Conservation (phyloP, 2,797 vertebrate species). For the Fistularia tabacaria region DNA sequence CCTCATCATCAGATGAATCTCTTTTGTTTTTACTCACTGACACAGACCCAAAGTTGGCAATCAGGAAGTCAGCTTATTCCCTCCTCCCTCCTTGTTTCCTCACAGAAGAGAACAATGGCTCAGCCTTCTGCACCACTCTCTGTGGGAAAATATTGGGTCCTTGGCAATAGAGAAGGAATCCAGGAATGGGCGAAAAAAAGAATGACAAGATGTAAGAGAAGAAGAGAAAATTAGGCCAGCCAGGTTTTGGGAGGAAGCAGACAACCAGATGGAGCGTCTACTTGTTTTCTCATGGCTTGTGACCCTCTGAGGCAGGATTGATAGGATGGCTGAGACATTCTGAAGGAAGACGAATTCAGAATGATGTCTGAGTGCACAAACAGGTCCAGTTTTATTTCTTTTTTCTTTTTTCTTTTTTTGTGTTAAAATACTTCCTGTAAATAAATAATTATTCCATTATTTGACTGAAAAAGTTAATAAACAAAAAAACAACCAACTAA, state of each 20-base stretch:
- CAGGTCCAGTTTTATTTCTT: no score
- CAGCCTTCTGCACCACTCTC: conserved; percentile 37
- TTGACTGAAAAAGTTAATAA: no score
- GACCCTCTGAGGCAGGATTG: conserved; percentile 25
- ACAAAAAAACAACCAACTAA: no score
- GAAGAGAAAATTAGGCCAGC: conserved; percentile 38
- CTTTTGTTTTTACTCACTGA: conserved; percentile 46
- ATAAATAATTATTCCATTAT: background rate
- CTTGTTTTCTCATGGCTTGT: conserved; percentile 32
- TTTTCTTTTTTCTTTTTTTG: no score
- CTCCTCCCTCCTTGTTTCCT: conserved; percentile 34
- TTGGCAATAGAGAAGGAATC: conserved; percentile 24
- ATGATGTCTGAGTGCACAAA: conserved; percentile 7
- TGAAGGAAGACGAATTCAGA: conserved; percentile 21
- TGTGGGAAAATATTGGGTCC: conserved; percentile 61
- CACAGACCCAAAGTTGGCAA: conserved; percentile 36
- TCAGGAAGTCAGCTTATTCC: conserved; percentile 62
- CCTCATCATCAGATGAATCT: conserved; percentile 36
- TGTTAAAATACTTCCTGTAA: no score
- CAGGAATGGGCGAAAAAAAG: conserved; percentile 26
- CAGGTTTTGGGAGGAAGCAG: conserved; percentile 39
- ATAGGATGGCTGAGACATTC: conserved; percentile 43
- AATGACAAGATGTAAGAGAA: conserved; percentile 8
- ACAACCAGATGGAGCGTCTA: conserved; percentile 49
- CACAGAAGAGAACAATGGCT: conserved; percentile 61